Conservation (phyloP, 2,113 vertebrate species). For the Eurypyga helias region DNA sequence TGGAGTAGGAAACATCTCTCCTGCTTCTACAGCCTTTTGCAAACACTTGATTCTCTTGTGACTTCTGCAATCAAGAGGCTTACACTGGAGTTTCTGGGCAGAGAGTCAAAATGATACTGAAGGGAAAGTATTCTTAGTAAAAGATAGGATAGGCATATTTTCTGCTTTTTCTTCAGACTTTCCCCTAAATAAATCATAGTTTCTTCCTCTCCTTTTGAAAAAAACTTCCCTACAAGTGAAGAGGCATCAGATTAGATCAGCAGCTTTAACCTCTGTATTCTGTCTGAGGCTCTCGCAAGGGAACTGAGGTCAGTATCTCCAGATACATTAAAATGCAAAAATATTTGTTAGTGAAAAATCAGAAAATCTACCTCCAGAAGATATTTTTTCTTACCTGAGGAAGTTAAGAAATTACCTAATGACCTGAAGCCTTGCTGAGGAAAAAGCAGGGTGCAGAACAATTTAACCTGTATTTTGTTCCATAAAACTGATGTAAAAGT, state of each 20-base stretch:
- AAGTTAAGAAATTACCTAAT: not conserved
- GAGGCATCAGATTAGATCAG: not conserved
- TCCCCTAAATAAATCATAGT: not conserved
- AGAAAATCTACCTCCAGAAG: not conserved
- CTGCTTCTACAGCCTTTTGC: not conserved
- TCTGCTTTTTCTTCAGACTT: not conserved
- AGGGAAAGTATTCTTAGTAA: not conserved
- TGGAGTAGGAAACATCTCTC: not conserved
- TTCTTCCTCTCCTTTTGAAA: not conserved
- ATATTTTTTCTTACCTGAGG: not conserved
- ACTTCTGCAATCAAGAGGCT: slow-evolving; percentile 9
- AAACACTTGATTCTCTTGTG: slow-evolving; percentile 6
- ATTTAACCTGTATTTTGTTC: not conserved
- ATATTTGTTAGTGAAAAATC: not conserved
- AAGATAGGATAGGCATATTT: not conserved
- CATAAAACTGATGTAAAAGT: not conserved
- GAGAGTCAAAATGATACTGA: slow-evolving; percentile 22
- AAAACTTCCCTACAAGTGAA: not conserved
- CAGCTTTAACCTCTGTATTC: not conserved
- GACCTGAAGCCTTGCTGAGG: not conserved
- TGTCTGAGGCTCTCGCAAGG: not conserved
- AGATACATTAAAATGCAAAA: not conserved
- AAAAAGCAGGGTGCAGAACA: not conserved
- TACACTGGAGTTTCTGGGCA: slow-evolving; percentile 28
- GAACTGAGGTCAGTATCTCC: not conserved